A percentile compares a stretch with the other conserved stretches of the same genome.
These are phyloP conservation scores for Pristionchus exspectatus DNA, from an alignment of 2,888 invertebrate genomes.

Conservation along the genomic window DNA sequence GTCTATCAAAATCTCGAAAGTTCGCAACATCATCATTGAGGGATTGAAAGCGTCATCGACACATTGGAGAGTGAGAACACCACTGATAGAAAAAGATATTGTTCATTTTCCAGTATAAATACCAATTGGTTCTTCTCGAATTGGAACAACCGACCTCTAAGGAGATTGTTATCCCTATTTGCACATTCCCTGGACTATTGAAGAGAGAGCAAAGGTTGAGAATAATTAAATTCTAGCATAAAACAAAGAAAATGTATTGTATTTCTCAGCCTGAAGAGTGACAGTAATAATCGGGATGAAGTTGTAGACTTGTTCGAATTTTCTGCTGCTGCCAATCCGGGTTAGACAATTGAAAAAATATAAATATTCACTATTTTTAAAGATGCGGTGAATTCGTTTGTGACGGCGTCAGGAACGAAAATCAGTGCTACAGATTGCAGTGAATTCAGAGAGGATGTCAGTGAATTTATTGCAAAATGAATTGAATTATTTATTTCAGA, in stretches of 20 bases:
- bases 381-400: background rate
- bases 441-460: background rate
- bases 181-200: background rate
- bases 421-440: background rate
- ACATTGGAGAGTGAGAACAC: background rate
- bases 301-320: background rate
- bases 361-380: background rate
- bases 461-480: background rate
- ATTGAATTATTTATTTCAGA: background rate
- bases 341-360: background rate
- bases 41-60: background rate
- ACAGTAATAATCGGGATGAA: background rate
- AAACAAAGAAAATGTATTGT: background rate
- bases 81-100: background rate
- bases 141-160: background rate
- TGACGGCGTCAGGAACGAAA: background rate
- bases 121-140: conserved; percentile 26
- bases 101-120: background rate
- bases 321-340: conserved; percentile 11
- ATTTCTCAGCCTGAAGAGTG: background rate
- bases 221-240: background rate
- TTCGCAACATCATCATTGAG: background rate
- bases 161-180: conserved; percentile 17
- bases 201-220: background rate
- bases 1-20: conserved; percentile 2